Percentiles rank a stretch among this genome's conserved stretches.
These are phyloP conservation scores for Spermophilus dauricus DNA, from an alignment of 2,113 vertebrate genomes.

Conservation along the genomic window DNA sequence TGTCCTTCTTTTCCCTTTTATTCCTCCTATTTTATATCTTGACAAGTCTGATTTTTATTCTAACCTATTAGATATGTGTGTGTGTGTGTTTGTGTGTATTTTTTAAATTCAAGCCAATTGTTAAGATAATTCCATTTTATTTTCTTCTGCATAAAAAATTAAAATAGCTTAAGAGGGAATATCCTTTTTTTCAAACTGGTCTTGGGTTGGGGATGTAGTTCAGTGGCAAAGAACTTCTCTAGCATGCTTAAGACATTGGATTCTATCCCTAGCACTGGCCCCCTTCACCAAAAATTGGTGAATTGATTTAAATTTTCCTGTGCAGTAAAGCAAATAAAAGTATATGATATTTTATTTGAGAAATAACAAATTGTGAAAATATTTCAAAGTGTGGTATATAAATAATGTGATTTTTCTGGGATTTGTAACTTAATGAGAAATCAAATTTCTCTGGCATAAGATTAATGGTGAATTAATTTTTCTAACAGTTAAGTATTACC, in stretches of 20 bases:
- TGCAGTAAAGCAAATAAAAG: constrained; percentile 50
- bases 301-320: neutral
- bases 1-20: neutral
- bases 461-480: constrained; percentile 9
- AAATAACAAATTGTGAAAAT: constrained; percentile 37
- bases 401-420: constrained; percentile 1
- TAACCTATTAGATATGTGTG: neutral
- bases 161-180: neutral
- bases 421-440: constrained; percentile 53
- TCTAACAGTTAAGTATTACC: constrained; percentile 75
- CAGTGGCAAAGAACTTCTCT: no score
- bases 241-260: no score
- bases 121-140: neutral
- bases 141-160: neutral
- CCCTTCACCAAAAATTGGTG: no score
- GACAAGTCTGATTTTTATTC: neutral
- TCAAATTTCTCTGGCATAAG: constrained; percentile 17
- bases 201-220: neutral
- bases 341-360: neutral
- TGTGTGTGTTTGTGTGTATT: no score
- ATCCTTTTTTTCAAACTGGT: neutral
- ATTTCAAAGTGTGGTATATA: neutral
- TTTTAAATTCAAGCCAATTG: neutral
- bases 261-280: no score
- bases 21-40: neutral